Evolutionary conservation across 1,140 invertebrate species (phyloP), one percentile per base, ranked within the genome.

Genomic region (Ceratosolen fusciceps): DNA sequence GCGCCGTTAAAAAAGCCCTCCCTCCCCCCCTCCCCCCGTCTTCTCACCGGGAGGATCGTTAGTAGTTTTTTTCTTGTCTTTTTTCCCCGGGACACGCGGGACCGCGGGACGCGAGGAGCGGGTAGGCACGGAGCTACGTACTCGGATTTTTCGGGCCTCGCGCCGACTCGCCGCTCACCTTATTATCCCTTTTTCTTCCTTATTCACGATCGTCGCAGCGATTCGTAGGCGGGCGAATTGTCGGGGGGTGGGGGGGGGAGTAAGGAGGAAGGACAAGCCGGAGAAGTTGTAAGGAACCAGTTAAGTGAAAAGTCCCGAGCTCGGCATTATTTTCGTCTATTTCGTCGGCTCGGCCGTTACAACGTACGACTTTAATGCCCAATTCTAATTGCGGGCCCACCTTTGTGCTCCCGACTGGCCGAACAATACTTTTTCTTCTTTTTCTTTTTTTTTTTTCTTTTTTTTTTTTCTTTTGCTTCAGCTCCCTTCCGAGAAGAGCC

Each of bases 271-370:
- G n/a, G n/a, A n/a, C n/a, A n/a, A n/a, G n/a, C n/a, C n/a, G n/a
- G n/a, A 60, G 58, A 60, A 60, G 26, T 60, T 60, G 58, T 60
- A 60, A 60, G 26, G 26, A 60, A 60, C 58, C 58, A 60, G 58
- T 60, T 60, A 60, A 60, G 58, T 60, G 58, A 60, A 60, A 60
- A 60, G 26, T 60, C 26, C 2, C 3, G 26, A 60, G 58, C 58
- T 60, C 31, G 19, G 26, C 2, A 14, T 26, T 60, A 43, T 43
- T 43, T n/a, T 43, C 39, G 29, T 60, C 31, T 31, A 60, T 60
- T 31, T 24, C 58, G 12, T 31, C 58, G 58, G 29, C 9, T 14
- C 12, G 19, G 9, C 10, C 58, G 58, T 60, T 29, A 60, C n/a
- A 60, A 60, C 26, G 58, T 60, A 31, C 29, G 58, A 60, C 29